Base-by-base conservation (phyloP, 2,797 vertebrate species). In the Cyprinella venusta region DNA sequence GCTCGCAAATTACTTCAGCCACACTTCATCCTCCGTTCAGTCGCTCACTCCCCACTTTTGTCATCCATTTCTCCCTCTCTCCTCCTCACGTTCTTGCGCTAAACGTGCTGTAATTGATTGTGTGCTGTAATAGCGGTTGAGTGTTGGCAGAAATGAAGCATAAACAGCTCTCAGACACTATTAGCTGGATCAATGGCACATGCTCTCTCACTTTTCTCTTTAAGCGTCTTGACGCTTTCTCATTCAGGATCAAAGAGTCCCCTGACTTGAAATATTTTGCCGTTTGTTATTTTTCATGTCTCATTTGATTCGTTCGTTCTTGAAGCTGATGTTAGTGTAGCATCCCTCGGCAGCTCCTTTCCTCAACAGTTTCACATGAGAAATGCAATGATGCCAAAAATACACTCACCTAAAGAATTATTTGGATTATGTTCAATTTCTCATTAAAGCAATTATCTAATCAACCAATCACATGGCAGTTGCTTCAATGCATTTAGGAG, bases 41-140 rank as follows among this genome's bases (percentile, higher is more conserved):
- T 54, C 26, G 75, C 78, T 81, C 45, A 65, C 69, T 80, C 68
- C 38, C 18, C n/a, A 30, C 67, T 71, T 59, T 61, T 79, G 63
- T 80, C 89, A 30, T 90, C 84, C 81, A 82, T 88, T 78, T 71
- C 83, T 71, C 65, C 69, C 69, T 38, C 54, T 30, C 80, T 83
- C 56, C 76, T 80, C 64, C 74, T 83, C 68, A 67, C 15, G 78
- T 78, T 85, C 85, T 89, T 84, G 86, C 88, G 89, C 89, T 93
- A 93, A 94, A 94, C 93, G 91, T 91, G 89, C 93, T 91, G 92
- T 94, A 94, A 95, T 95, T 94, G 94, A 95, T 95, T 95, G 90
- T 89, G 90, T 89, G 93, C 91, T 94, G 94, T 94, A 92, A 93
- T 93, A 93, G 90, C 93, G 92, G 93, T 93, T 91, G 91, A 88